Base-by-base conservation (phyloP, 2,888 invertebrate genomes). In the Megaustenia siamemsis region DNA sequence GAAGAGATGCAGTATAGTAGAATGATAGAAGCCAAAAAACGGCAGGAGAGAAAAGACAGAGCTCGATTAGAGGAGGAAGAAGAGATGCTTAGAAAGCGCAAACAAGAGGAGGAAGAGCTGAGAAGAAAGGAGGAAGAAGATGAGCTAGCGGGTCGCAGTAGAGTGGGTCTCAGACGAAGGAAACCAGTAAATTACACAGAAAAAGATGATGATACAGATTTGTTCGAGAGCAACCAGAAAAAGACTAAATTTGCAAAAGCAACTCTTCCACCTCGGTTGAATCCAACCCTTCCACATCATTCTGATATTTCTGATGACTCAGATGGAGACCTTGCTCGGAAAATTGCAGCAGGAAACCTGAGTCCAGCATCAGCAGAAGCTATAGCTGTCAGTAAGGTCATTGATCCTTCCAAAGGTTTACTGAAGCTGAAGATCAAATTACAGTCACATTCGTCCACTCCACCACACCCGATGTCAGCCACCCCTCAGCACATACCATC, bases 371-470 rank as follows among this genome's bases (percentile, higher is more conserved):
- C 83, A 73, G 78, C 86, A 69, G 86, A 86, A 76, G 86, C 69
- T 38, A 81, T 84, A n/a, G 82, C 84, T 32, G 87, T 83, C 60
- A 91, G 91, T 60, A 92, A 92, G 0, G 90, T 93, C 28, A 91
- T 90, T 84, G 92, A 93, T 82, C 92, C 93, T 15, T 89, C 90
- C 10, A 89, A 91, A 56, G 94, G 94, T 21, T 93, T 84, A 2
- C 63, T 94, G 76, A 94, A 94, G 87, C 87, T 94, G 76, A 93
- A 92, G 38, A 93, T 94, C 63, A 90, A 89, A 86, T 84, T 89
- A 45, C 90, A 83, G 63, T 56, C 82, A n/a, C 82, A 86, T 77
- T 68, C 75, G 21, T 73, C 81, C 66, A 85, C 80, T 15, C 85
- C 85, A 21, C 85, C 85, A 10, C 80, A 85, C 43, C 85, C 85